Base-by-base conservation (phyloP, 2,888 invertebrate genomes). In the Nomada hirtipes region DNA sequence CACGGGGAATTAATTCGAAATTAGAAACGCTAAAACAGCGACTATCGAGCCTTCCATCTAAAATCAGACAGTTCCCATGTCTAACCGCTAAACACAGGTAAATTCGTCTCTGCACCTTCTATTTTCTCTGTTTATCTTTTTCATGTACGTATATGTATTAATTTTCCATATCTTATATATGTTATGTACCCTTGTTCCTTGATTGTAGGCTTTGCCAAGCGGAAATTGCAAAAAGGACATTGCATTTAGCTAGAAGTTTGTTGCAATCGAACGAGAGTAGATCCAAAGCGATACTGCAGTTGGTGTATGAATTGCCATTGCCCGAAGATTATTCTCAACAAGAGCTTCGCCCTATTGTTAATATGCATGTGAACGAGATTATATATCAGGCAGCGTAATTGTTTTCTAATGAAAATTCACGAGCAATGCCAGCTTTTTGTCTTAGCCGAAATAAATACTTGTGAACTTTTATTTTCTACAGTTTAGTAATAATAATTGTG, bases 301-400 rank as follows among this genome's bases (percentile, higher is more conserved):
- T 95, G 64, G 93, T 95, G 18, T 93, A 94, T 2, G 94, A 94
- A 60, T 91, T 96, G 79, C 95, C 96, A 2, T 94, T 96, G 86
- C 95, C 96, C 13, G 95, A 95, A 88, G 96, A 96, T 91, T 95
- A 95, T 86, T 94, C 94, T 3, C 94, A 95, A 69, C 95, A 95
- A 87, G 95, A 95, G 74, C 86, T 93, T 29, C 90, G 93, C 72
- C 90, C 91, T 9, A 90, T 93, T 53, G 89, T 93, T 26, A 92
- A 92, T 81, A 90, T 91, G 88, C 91, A 91, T 11, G 88, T 82
- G 18, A 82, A 81, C 15, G 88, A 88, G 74, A 73, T 88, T 18
- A 82, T 88, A 55, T 77, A 79, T 2, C 79, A 84, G 29, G 72
- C 72, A 15, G 79, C 65, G 9, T 78, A 79, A 23, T 20, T 44